phyloP scores from a whole-genome alignment of 2,113 vertebrate genomes.

The Forbesichthys agassizii region DNA sequence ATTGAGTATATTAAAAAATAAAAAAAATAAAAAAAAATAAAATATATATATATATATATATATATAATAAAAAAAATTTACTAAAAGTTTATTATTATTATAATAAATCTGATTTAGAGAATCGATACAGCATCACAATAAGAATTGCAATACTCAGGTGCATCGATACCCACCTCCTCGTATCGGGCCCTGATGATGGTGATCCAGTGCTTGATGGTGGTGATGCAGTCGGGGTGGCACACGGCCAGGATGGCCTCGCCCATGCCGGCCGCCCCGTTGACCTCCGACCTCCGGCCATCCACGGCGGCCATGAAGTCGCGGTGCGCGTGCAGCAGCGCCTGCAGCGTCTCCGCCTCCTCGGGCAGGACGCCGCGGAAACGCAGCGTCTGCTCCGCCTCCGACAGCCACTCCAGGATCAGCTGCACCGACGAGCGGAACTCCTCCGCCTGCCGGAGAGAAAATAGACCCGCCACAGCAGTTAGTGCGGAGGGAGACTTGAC shows the following conservation, averaged over 20 bases:
- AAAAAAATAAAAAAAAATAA: too few relatives aligned
- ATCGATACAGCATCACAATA: too few relatives aligned
- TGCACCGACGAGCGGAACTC: slow-evolving; percentile 91
- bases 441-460: slow-evolving; percentile 81
- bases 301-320: slow-evolving; percentile 97
- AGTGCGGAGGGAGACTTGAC: not conserved
- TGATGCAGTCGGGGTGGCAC: slow-evolving; percentile 96
- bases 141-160: too few relatives aligned
- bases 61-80: too few relatives aligned
- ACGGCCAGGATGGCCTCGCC: slow-evolving; percentile 89
- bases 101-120: too few relatives aligned
- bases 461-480: not conserved
- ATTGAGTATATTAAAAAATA: too few relatives aligned
- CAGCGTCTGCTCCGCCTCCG: slow-evolving; percentile 94
- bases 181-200: slow-evolving; percentile 97
- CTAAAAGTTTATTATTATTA: too few relatives aligned
- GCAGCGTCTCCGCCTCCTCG: slow-evolving; percentile 90
- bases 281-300: slow-evolving; percentile 89
- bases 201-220: slow-evolving; percentile 99
- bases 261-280: slow-evolving; percentile 89
- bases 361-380: slow-evolving; percentile 95
- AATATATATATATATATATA: too few relatives aligned
- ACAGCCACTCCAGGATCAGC: slow-evolving; percentile 95
- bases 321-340: slow-evolving; percentile 86
- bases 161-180: slow-evolving; percentile 82